These are phyloP conservation scores for Drosophila colorata DNA, from an alignment of 2,888 invertebrate species.

Conservation along the genomic window DNA sequence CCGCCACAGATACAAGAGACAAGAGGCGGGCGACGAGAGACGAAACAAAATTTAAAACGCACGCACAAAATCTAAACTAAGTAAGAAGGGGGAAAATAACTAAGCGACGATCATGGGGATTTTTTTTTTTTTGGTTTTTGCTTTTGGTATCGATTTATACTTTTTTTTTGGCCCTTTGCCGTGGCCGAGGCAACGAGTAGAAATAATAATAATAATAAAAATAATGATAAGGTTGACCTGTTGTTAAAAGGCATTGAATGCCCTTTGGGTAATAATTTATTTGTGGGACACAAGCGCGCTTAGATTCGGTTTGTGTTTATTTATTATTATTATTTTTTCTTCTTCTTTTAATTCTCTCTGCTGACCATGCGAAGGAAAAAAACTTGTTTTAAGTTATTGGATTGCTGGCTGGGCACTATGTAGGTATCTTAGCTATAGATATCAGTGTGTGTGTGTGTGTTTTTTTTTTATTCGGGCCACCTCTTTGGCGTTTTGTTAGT, in stretches of 20 bases:
- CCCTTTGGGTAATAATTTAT: slow-evolving; percentile 82
- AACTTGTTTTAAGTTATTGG: slow-evolving; percentile 73
- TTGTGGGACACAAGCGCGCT: slow-evolving; percentile 77
- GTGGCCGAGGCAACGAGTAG: slow-evolving; percentile 50
- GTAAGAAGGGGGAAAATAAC: slow-evolving; percentile 41
- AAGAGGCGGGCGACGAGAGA: slow-evolving; percentile 22
- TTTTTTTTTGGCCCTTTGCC: slow-evolving; percentile 49
- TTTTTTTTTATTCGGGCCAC: slow-evolving; percentile 38
- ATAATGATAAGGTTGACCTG: slow-evolving; percentile 83
- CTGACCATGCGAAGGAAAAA: slow-evolving; percentile 28
- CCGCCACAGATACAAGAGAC: slow-evolving; percentile 17
- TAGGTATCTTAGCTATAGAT: slow-evolving; percentile 60
- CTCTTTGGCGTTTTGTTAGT: slow-evolving; percentile 60
- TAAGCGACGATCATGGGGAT: slow-evolving; percentile 73
- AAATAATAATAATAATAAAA: slow-evolving; percentile 81
- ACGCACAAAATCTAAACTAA: slow-evolving; percentile 73
- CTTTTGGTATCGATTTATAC: slow-evolving; percentile 63
- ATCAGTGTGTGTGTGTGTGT: slow-evolving; percentile 32
- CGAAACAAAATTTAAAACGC: slow-evolving; percentile 72
- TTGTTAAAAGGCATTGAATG: slow-evolving; percentile 83
- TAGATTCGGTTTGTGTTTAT: slow-evolving; percentile 68
- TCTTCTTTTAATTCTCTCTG: slow-evolving; percentile 29
- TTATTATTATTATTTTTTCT: slow-evolving; percentile 59
- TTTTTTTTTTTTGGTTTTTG: slow-evolving; percentile 44
- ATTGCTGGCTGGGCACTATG: slow-evolving; percentile 46